Evolutionary conservation across 2,888 invertebrate genomes (phyloP).

Genomic region (Caenorhabditis angaria): DNA sequence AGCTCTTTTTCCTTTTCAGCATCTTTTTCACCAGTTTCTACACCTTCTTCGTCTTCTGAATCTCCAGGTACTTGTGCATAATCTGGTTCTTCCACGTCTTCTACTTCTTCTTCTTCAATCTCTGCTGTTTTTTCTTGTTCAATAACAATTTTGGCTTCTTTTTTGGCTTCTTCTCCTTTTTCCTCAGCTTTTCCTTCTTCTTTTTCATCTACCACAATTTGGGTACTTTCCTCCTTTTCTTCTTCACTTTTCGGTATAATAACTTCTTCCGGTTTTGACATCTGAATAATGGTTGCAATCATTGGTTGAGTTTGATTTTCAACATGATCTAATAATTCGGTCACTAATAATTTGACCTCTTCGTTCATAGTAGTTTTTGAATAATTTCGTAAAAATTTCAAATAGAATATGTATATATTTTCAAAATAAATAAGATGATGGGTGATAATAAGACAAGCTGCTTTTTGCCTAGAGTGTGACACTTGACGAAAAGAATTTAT

Average conservation of each 20-base stretch:
- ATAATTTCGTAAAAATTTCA: background rate
- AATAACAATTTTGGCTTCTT: too few species aligned
- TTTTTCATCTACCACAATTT: constrained; percentile 9
- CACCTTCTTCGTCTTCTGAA: constrained; percentile 19
- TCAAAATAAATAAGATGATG: background rate
- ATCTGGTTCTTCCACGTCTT: constrained; percentile 17
- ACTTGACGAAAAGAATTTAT: background rate
- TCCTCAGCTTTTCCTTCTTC: constrained; percentile 10
- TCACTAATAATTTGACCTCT: constrained; percentile 22
- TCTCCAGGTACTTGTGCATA: constrained; percentile 34
- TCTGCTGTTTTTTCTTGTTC: constrained; percentile 11
- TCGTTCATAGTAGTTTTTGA: background rate
- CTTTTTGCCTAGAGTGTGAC: background rate
- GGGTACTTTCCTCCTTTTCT: background rate
- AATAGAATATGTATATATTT: background rate
- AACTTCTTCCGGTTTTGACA: constrained; percentile 26
- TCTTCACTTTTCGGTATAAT: constrained; percentile 23
- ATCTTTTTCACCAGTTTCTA: background rate
- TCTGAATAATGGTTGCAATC: constrained; percentile 42
- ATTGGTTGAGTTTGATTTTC: constrained; percentile 25
- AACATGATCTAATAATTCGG: constrained; percentile 34
- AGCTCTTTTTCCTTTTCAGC: background rate
- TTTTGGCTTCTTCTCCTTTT: constrained; percentile 3
- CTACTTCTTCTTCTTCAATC: background rate
- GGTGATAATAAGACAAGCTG: constrained; percentile 2